Conservation (phyloP, 2,888 invertebrate species). For the Brassicogethes aeneus region DNA sequence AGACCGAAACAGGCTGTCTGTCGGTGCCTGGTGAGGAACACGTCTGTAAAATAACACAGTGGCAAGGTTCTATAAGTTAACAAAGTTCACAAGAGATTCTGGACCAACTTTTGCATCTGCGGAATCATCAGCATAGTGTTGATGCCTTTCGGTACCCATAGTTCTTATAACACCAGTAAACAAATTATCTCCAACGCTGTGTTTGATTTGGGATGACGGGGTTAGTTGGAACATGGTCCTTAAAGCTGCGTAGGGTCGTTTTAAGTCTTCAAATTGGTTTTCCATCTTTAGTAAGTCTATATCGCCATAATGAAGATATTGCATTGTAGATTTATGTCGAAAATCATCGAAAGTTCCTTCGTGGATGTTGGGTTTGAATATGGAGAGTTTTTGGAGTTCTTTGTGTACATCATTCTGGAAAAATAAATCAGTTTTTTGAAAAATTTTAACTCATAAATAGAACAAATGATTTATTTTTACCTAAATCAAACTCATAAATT, state of each 20-base stretch:
- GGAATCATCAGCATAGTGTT: slow-evolving; percentile 43
- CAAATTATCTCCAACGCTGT: slow-evolving; percentile 52
- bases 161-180: slow-evolving; percentile 56
- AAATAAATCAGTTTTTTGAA: slow-evolving; percentile 10
- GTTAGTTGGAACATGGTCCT: slow-evolving; percentile 52
- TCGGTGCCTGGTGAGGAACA: too few species aligned
- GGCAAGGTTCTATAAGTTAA: too few species aligned
- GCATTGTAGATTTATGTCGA: slow-evolving; percentile 47
- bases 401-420: slow-evolving; percentile 28
- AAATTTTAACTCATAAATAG: too few species aligned
- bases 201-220: slow-evolving; percentile 56
- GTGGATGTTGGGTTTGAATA: slow-evolving; percentile 23
- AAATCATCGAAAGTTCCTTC: slow-evolving; percentile 31
- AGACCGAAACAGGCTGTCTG: too few species aligned
- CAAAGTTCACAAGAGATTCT: too few species aligned
- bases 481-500: too few species aligned
- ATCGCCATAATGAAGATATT: slow-evolving; percentile 56
- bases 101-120: slow-evolving; percentile 28
- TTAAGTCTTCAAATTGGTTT: slow-evolving; percentile 45
- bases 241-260: slow-evolving; percentile 32
- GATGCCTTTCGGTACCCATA: slow-evolving; percentile 56
- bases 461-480: too few species aligned
- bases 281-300: slow-evolving; percentile 52
- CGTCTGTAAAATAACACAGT: too few species aligned
- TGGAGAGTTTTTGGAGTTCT: slow-evolving; percentile 24